These are phyloP conservation scores for Adoxophyes honmai DNA, from an alignment of 1,140 invertebrate genomes.

Conservation along the genomic window DNA sequence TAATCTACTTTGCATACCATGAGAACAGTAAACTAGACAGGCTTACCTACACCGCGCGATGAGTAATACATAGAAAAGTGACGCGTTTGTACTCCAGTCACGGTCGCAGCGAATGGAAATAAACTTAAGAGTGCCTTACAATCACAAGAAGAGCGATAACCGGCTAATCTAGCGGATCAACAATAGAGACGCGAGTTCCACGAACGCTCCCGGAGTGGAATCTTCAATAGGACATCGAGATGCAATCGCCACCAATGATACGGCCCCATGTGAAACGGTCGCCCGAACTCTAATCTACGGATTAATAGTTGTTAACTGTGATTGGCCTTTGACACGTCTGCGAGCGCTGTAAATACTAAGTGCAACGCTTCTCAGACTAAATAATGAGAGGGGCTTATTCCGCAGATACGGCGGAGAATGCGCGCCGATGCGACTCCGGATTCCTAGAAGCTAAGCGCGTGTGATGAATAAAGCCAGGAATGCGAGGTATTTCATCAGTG, in stretches of 20 bases:
- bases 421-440: conserved; percentile 48
- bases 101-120: conserved; percentile 34
- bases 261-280: conserved; percentile 25
- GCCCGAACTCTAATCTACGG: conserved; percentile 28
- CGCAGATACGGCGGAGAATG: conserved; percentile 56
- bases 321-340: conserved; percentile 57
- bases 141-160: conserved; percentile 16
- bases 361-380: conserved; percentile 56
- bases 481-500: conserved; percentile 64
- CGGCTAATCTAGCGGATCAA: conserved; percentile 15
- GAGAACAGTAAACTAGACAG: conserved; percentile 42
- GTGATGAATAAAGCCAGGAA: conserved; percentile 70
- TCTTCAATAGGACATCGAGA: conserved; percentile 20
- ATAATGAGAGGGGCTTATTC: conserved; percentile 66
- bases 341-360: conserved; percentile 45
- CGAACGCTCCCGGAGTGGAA: conserved; percentile 23
- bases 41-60: conserved; percentile 29
- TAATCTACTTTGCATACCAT: conserved; percentile 58
- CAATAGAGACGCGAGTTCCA: conserved; percentile 18
- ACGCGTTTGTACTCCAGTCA: conserved; percentile 41
- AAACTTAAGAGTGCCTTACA: conserved; percentile 27
- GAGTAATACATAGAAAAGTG: conserved; percentile 49
- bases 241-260: conserved; percentile 23
- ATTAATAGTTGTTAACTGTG: conserved; percentile 43
- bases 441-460: conserved; percentile 69